These are phyloP conservation scores for Thrips palmi DNA, from an alignment of 1,140 invertebrate species.

Conservation along the genomic window DNA sequence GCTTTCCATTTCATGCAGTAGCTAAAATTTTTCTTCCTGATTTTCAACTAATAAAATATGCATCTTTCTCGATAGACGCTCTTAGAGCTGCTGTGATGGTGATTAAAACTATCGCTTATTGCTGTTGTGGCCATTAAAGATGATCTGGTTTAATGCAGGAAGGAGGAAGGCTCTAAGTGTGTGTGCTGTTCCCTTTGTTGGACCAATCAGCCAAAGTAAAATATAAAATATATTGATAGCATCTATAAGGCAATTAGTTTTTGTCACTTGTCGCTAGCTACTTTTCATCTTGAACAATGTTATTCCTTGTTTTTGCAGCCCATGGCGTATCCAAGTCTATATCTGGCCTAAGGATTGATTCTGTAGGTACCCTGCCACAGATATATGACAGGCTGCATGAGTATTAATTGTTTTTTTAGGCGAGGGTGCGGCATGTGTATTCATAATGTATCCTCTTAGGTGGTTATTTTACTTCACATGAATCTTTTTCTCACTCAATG, in stretches of 20 bases:
- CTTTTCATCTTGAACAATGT: background rate
- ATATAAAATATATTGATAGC: background rate
- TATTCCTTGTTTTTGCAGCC: constrained; percentile 22
- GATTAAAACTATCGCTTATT: no score
- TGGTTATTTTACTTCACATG: constrained; percentile 11
- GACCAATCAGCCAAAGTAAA: background rate
- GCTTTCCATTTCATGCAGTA: no score
- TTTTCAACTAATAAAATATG: no score
- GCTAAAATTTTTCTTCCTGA: no score
- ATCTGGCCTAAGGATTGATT: constrained; percentile 23
- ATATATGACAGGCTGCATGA: constrained; percentile 12
- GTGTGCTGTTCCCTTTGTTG: background rate
- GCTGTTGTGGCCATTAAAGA: constrained; percentile 1
- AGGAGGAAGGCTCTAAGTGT: constrained; percentile 2
- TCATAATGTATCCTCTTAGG: constrained; percentile 2
- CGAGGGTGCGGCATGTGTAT: background rate
- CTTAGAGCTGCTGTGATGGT: no score
- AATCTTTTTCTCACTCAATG: constrained; percentile 6
- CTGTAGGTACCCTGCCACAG: constrained; percentile 28
- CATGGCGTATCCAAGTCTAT: constrained; percentile 26
- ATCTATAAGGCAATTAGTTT: background rate
- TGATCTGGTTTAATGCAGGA: background rate
- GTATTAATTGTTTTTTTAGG: no score
- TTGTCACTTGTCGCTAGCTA: background rate
- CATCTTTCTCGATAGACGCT: no score